A percentile compares a stretch with the other conserved stretches of the same genome.
phyloP scores from a whole-genome alignment of 2,888 invertebrate genomes.

The Teinopalpus imperialis region DNA sequence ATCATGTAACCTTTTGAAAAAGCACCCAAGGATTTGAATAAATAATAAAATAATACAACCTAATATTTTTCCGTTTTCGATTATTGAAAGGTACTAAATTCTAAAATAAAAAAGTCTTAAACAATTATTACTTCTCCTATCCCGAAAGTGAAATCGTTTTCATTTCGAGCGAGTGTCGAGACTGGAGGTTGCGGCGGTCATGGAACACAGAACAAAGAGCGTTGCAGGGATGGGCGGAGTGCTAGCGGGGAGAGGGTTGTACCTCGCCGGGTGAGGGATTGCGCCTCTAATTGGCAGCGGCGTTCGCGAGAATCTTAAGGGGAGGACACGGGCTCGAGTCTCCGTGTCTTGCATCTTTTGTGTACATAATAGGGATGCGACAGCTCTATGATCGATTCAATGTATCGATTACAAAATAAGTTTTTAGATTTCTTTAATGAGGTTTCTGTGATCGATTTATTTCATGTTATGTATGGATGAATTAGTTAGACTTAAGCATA shows the following conservation, averaged over 20 bases:
- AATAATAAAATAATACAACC: no score
- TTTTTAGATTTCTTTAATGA: no score
- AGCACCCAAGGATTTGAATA: no score
- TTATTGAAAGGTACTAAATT: no score
- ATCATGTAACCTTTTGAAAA: no score
- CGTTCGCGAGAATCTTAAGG: conserved; percentile 82
- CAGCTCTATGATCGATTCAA: not conserved
- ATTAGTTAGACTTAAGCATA: no score
- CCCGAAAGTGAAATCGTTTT: conserved; percentile 75
- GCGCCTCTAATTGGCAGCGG: conserved; percentile 82
- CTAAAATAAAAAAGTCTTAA: not conserved
- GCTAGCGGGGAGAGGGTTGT: conserved; percentile 45
- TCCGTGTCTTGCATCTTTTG: conserved; percentile 62
- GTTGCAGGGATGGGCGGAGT: conserved; percentile 42
- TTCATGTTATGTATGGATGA: no score
- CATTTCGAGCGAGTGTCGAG: conserved; percentile 70
- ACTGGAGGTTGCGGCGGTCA: conserved; percentile 57
- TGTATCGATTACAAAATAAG: conserved; percentile 9
- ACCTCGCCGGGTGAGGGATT: conserved; percentile 79
- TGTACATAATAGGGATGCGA: conserved; percentile 55
- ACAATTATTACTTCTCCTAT: conserved; percentile 57
- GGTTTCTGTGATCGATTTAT: no score
- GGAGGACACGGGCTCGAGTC: conserved; percentile 70
- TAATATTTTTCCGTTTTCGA: no score
- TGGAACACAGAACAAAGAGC: conserved; percentile 70